Evolutionary conservation across 2,797 vertebrate genomes (phyloP), one percentile per base, ranked within the genome.

Genomic region (Chloroceryle inda): DNA sequence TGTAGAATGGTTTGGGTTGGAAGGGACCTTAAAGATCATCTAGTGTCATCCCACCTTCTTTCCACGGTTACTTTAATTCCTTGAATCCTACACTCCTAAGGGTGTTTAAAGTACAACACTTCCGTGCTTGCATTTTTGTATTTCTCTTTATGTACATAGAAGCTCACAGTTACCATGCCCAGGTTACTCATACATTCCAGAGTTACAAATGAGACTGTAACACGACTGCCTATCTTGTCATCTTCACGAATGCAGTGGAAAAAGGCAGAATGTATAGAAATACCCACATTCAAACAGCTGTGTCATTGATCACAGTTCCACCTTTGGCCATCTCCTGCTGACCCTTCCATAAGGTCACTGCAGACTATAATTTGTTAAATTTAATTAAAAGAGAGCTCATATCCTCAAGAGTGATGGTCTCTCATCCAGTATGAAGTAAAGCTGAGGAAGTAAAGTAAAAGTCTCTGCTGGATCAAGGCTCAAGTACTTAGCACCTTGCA

Each of bases 1-100:
- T 8, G 16, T 29, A 52, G 50, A 29, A 52, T 52, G 50, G 27
- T 29, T 52, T 27, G 27, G 50, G 13, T 52, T 52, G 27, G 50
- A 52, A 52, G 27, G 50, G 27, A 52, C 27, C 50, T 29, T 52
- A 52, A 52, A 52, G 50, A 52, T 29, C 50, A 52, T 52, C 50
- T 29, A 27, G 50, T 27, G 29, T 27, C 50, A 52, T 27, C 24
- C 50, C 50, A 27, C 50, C 26, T 52, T 52, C 50, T 81, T 92
- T 58, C 76, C 31, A 82, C 47, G 81, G 42, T 56, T 61, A 90
- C 38, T 87, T 96, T 91, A 96, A 94, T 84, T 97, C 53, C 33
- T 92, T 84, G 61, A 92, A 74, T 96, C 22, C 24, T 96, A 40
- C 74, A 63, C 12, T 94, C 37, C 35, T 78, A 56, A 47, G 9